A percentile compares a stretch with the other conserved stretches of the same genome.
phyloP scores from a whole-genome alignment of 2,797 vertebrate species.

The Lepidocolaptes lacrymiger region DNA sequence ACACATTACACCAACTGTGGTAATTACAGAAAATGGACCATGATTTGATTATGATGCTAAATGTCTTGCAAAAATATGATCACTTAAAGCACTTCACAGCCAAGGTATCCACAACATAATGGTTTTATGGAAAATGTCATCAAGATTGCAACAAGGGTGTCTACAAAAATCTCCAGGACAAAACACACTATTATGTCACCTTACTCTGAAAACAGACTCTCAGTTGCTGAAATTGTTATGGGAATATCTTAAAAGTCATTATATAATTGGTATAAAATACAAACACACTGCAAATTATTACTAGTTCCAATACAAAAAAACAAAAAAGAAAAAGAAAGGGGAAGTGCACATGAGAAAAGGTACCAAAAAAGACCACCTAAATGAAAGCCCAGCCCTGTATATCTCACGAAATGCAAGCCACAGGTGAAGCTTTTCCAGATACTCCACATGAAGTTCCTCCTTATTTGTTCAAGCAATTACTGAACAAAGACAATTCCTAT shows the following conservation, averaged over 20 bases:
- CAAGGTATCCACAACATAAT: background rate
- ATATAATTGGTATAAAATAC: background rate
- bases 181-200: background rate
- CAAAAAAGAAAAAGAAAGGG: fast-evolving
- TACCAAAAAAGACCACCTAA: background rate
- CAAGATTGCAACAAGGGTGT: background rate
- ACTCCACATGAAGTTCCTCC: background rate
- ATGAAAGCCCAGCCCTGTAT: background rate
- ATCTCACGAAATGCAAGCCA: background rate
- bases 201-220: background rate
- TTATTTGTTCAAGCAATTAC: background rate
- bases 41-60: conserved; percentile 25
- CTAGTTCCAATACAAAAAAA: background rate
- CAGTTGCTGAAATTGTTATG: background rate
- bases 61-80: conserved; percentile 23
- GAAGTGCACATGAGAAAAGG: background rate
- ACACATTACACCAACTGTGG: background rate
- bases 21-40: conserved; percentile 47
- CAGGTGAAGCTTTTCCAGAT: background rate
- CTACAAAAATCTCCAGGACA: background rate
- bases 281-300: background rate
- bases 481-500: background rate
- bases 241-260: background rate
- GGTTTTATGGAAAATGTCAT: background rate
- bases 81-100: background rate